Evolutionary conservation across 1,140 invertebrate species (phyloP), one percentile per base, ranked within the genome.

Genomic region (Scaptomyza graminum): DNA sequence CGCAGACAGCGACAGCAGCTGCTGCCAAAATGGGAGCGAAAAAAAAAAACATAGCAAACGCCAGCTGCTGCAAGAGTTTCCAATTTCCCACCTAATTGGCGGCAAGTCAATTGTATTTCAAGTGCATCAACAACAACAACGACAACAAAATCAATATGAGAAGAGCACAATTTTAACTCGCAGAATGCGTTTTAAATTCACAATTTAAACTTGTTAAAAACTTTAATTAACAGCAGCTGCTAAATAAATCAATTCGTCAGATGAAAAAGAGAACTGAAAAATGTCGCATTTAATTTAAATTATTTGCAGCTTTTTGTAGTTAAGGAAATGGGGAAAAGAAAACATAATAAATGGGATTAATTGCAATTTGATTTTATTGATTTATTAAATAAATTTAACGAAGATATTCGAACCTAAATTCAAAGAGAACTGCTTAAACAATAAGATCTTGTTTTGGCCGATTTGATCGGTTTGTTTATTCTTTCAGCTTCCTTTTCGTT

Each of bases 61-160:
- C 22, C 54, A 68, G 65, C 52, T 46, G 25, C 56, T 52, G 60
- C 25, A 44, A 46, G 61, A 61, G 34, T 78, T 79, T 75, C 44
- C 44, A 76, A 76, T 66, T 70, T 74, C 61, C 57, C 62, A 65
- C 64, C 67, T 85, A 88, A 85, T 88, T 85, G 79, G 83, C 62
- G 50, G 70, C 71, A 66, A 65, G 51, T 56, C 66, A 64, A 69
- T 66, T 77, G 65, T 67, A 51, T 64, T 65, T 71, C 64, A 51
- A 78, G 50, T 64, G 59, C 59, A 46, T 8, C 44, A 50, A 43
- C 25, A 43, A 28, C 46, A 39, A 52, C 9, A 31, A 31, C 1
- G 6, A 28, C 50, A 44, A 18, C 61, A 31, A 25, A 54, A 37
- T 16, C 11, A 41, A 63, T 44, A 15, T 31, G 28, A 5, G 28